Base-by-base conservation (phyloP, 1,140 invertebrate genomes). In the Leptinotarsa texana region DNA sequence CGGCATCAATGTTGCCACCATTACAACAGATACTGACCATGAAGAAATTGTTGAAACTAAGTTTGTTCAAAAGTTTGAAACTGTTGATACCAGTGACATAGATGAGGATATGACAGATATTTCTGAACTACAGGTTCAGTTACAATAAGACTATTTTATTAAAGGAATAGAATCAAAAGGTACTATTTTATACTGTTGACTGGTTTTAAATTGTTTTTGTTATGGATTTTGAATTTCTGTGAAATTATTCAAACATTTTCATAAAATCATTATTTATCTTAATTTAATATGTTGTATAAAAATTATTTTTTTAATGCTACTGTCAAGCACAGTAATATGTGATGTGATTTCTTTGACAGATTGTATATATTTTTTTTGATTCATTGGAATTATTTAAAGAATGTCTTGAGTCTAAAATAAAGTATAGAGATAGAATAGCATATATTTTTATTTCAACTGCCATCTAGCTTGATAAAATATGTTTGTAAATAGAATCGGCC, bases 81-180 rank as follows among this genome's bases (percentile, higher is more conserved):
- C 74, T 47, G 74, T 76, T n/a, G 81, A 82, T 13, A 17, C 72
- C n/a, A 75, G 76, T 27, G 82, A 83, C 13, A 77, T 76, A 4
- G 75, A 67, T 13, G 81, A 83, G 71, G 82, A 83, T 72, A 83
- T 83, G 77, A 80, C 81, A 71, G 81, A 83, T 63, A 83, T 83
- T 49, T 82, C 83, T 13, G 84, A 85, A 69, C 74, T 85, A 48
- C 82, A 85, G 72, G 84, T 83, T 21, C 83, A 84, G 72, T 77
- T 85, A 62, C 79, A 83, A 33, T 85, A 83, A 81, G 51, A 57
- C 4, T 18, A 57, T 57, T 57, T 17, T 57, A 57, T 57, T 18
- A 17, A 57, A 57, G 15, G 51, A 57, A 8, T 57, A 18, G n/a
- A 57, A 57, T 57, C 51, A 57, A 57, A 57, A 57, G 51, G 51